phyloP scores from a whole-genome alignment of 2,888 invertebrate species.

The Nemoura dubitans region DNA sequence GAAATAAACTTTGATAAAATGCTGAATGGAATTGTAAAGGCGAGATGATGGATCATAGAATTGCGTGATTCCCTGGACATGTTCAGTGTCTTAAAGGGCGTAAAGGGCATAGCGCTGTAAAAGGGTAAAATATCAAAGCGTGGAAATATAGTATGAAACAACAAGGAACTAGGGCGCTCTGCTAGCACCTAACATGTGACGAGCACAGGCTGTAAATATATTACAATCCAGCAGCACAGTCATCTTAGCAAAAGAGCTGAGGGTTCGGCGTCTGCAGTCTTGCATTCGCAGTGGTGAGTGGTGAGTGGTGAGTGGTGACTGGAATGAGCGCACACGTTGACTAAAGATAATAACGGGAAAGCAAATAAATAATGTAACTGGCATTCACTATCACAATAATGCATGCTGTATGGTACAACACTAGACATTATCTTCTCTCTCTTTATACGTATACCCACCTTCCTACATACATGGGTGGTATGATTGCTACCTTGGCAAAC shows the following conservation, averaged over 20 bases:
- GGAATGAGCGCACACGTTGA: background rate
- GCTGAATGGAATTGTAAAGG: constrained; percentile 33
- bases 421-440: background rate
- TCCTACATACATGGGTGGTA: background rate
- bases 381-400: constrained; percentile 5
- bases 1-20: constrained; percentile 30
- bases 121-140: constrained; percentile 23
- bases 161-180: background rate
- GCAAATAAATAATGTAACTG: background rate
- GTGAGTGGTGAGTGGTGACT: background rate
- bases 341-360: background rate
- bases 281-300: no score
- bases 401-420: background rate
- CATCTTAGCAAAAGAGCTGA: background rate
- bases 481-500: background rate
- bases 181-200: constrained; percentile 3
- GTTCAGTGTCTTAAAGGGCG: constrained; percentile 31
- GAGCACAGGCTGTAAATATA: constrained; percentile 7
- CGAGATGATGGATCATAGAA: constrained; percentile 38
- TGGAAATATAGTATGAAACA: constrained; percentile 16
- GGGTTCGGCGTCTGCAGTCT: background rate
- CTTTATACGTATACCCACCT: background rate
- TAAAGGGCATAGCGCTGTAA: constrained; percentile 14
- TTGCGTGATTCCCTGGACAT: constrained; percentile 33
- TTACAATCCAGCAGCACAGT: background rate